Conservation (phyloP, 2,113 vertebrate species). For the Variabilichromis moorii region DNA sequence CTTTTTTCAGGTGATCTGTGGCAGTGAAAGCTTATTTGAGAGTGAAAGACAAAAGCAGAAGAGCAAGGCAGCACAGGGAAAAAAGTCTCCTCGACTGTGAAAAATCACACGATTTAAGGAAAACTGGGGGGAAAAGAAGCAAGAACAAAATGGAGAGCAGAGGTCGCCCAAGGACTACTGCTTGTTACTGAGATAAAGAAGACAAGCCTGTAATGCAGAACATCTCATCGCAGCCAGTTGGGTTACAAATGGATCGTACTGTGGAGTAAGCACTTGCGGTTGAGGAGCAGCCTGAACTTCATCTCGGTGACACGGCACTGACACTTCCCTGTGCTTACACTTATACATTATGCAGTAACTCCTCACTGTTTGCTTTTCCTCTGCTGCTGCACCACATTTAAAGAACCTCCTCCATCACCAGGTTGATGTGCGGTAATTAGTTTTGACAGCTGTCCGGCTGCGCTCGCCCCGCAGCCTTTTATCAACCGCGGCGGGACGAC, state of each 20-base stretch:
- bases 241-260: not conserved
- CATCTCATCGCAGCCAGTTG: constrained; percentile 4
- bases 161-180: not conserved
- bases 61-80: not conserved
- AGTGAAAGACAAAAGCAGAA: not conserved
- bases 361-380: not conserved
- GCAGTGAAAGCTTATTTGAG: not conserved
- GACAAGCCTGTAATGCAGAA: not conserved
- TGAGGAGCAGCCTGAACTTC: not conserved
- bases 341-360: constrained; percentile 26
- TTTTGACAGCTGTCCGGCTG: constrained; percentile 29
- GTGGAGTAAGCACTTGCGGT: constrained; percentile 13
- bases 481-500: not conserved
- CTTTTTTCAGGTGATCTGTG: not conserved
- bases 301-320: not conserved
- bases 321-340: not conserved
- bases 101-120: not conserved
- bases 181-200: not conserved
- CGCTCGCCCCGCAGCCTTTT: not conserved
- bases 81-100: not conserved
- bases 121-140: not conserved
- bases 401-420: constrained; percentile 6
- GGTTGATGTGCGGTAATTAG: not conserved
- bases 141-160: not conserved
- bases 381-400: not conserved